Evolutionary conservation across 2,113 vertebrate species (phyloP).

Genomic region (Camelus dromedarius): DNA sequence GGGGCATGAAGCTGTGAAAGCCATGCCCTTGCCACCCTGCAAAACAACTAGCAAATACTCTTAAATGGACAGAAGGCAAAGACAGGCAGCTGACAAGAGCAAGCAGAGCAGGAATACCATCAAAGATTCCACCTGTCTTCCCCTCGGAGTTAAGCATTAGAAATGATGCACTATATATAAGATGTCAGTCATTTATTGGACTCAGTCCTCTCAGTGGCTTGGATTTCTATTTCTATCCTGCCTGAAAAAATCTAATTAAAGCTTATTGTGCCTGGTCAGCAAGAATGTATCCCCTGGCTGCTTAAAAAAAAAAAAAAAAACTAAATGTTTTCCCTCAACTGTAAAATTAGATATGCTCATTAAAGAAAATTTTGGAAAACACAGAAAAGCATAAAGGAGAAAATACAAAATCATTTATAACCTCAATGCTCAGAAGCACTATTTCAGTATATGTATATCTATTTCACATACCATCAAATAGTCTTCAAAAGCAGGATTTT

Average conservation of each 20-base stretch:
- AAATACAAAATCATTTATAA: constrained; percentile 46
- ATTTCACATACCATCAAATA: constrained; percentile 7
- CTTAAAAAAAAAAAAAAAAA: not conserved
- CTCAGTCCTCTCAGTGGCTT: not conserved
- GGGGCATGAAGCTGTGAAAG: not conserved
- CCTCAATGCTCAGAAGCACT: not conserved
- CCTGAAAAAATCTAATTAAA: constrained; percentile 62
- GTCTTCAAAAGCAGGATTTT: constrained; percentile 47
- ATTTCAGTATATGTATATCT: constrained; percentile 26
- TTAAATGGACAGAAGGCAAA: constrained; percentile 1
- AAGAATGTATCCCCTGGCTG: not conserved
- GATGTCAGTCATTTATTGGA: constrained; percentile 10
- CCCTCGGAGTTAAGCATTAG: not conserved
- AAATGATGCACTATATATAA: not conserved
- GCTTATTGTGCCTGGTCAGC: not conserved
- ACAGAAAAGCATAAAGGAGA: constrained; percentile 34
- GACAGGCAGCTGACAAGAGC: not conserved
- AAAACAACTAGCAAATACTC: not conserved
- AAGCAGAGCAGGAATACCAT: not conserved
- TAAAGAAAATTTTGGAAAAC: constrained; percentile 62
- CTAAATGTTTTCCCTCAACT: constrained; percentile 18
- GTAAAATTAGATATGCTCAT: constrained; percentile 54
- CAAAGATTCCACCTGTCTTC: not conserved
- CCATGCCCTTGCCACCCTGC: not conserved
- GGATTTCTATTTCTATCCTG: constrained; percentile 37